phyloP scores from a whole-genome alignment of 2,797 vertebrate species.

The Microctenopoma steveboyesi region DNA sequence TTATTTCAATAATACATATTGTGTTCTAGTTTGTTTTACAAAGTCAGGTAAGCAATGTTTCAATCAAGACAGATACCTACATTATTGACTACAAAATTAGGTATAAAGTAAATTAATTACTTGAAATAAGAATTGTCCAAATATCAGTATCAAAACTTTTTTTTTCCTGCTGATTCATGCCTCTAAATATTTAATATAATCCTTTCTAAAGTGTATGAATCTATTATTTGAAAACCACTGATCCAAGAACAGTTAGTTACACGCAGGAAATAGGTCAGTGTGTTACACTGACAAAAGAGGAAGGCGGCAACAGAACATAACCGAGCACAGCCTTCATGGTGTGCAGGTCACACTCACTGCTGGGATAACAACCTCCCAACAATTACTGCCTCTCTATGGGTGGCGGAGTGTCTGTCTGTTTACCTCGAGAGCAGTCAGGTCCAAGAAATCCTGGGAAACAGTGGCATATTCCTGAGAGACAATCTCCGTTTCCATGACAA shows the following conservation, averaged over 20 bases:
- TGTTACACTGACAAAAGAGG: neutral
- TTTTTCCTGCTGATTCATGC: neutral
- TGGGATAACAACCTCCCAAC: constrained; percentile 38
- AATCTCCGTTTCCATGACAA: constrained; percentile 99
- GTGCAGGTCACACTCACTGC: constrained; percentile 31
- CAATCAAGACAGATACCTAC: no score
- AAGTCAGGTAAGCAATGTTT: no score
- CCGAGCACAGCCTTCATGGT: constrained; percentile 10
- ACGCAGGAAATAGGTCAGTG: neutral
- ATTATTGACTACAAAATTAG: no score
- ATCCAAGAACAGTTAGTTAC: neutral
- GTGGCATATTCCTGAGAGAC: constrained; percentile 97
- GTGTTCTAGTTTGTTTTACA: no score
- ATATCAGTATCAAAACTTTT: no score
- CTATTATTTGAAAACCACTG: no score
- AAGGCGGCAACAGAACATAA: neutral
- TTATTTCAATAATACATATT: no score
- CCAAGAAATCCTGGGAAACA: constrained; percentile 98
- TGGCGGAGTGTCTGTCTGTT: constrained; percentile 22
- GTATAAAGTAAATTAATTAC: no score
- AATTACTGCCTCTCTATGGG: constrained; percentile 27
- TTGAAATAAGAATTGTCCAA: no score
- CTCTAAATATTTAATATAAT: neutral
- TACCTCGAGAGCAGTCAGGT: constrained; percentile 98
- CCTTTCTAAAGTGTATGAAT: neutral